Evolutionary conservation across 2,113 vertebrate genomes (phyloP), one percentile per base, ranked within the genome.

Genomic region (Todiramphus chloris): DNA sequence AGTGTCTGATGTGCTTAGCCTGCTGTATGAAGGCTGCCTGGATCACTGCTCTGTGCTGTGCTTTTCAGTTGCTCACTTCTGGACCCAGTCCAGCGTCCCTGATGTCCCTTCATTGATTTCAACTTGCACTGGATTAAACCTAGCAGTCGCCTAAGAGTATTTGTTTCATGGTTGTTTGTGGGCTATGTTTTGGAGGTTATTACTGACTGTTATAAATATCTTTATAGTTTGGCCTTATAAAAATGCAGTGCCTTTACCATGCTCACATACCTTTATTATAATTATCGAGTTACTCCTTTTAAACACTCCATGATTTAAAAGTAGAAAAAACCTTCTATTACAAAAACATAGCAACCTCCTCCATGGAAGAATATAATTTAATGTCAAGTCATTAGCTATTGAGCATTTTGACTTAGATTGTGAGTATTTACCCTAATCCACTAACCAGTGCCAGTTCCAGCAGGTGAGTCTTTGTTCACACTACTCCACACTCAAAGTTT

Each of bases 111-210:
- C 68, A 86, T 60, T 96, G 93, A 96, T 89, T 96, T 81, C 19
- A 86, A 0, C 18, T 94, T 84, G 69, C 64, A 30, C 75, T 67
- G 92, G 93, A 95, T 94, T 93, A 83, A 94, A 55, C 70, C 70
- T 69, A 96, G 86, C 73, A 86, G 90, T 83, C 8, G 2, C 37
- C 63, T 59, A 83, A 94, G 78, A 30, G 16, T 96, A 96, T 96
- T 92, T 9, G 86, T 95, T 94, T 96, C 83, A 64, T 72, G 35
- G 51, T 35, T 92, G 75, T 30, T 95, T 90, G 87, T 95, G 64
- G 55, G 35, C 53, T 96, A 23, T 83, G 39, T 59, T 95, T 83
- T 94, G 68, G 85, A 93, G 83, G 48, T 90, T 94, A 16, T 64
- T 83, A 59, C 13, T 44, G 24, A 53, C 74, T 81, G 60, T 81